Evolutionary conservation across 2,797 vertebrate genomes (phyloP), one percentile per base, ranked within the genome.

Genomic region (Lateolabrax maculatus): DNA sequence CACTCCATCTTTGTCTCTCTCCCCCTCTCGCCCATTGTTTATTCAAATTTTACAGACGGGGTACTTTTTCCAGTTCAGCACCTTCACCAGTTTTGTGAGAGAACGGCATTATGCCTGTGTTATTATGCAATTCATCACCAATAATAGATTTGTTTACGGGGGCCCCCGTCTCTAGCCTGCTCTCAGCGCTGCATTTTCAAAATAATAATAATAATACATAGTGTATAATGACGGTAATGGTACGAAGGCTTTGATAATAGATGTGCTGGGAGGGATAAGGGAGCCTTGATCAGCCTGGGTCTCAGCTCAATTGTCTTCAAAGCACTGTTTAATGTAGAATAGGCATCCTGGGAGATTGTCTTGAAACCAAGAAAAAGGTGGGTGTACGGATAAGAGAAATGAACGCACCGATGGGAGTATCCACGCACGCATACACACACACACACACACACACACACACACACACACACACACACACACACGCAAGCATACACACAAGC

Each of bases 51-150:
- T 94, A 94, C 94, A 94, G 94, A 95, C 86, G 92, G 93, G 92
- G 94, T 94, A 93, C 94, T 96, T 95, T 96, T 96, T 96, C 94
- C 95, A 96, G 94, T 96, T 96, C 94, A 95, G 94, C 95, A 96
- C 94, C 95, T 95, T 95, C 94, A 91, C 95, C 94, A 93, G 93
- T 94, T 95, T 94, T 92, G 93, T 91, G 93, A 93, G 94, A 94
- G 95, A 95, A 94, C 93, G 92, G 94, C 95, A 96, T 96, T 96
- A 96, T 94, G 94, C 94, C 92, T 84, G 93, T 92, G 94, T 96
- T 96, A 96, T 96, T 96, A 96, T 96, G 95, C 95, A 96, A 96
- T 96, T 96, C 95, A 96, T 96, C 95, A 96, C 95, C 94, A 95
- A 96, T 96, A 96, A 96, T 96, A 96, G 95, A 96, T 96, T 96